Percentiles rank a stretch among this genome's conserved stretches.
phyloP scores from a whole-genome alignment of 92 coral and sea anemone species.

The Zoanthus sansibaricus region DNA sequence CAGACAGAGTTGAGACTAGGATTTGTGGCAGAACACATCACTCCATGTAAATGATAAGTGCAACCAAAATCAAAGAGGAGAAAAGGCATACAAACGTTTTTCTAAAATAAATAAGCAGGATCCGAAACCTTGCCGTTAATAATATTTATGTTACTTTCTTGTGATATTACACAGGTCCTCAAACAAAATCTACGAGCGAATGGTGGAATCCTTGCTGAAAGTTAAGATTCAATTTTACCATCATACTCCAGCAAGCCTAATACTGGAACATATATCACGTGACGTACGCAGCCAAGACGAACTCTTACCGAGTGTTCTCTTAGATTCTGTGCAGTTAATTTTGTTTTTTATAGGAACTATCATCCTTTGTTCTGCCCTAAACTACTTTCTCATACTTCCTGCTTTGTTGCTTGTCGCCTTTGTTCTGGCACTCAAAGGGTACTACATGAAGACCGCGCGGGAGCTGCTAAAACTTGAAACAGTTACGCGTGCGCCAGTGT shows the following conservation, averaged over 20 bases:
- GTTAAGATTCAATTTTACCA: constrained; percentile 75
- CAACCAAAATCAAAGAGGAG: too few species aligned
- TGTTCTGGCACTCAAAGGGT: constrained; percentile 68
- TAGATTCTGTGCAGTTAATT: constrained; percentile 71
- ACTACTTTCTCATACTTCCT: constrained; percentile 66
- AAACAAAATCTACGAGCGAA: constrained; percentile 64
- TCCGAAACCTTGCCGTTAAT: too few species aligned
- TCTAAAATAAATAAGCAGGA: too few species aligned
- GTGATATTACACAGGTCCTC: constrained; percentile 60
- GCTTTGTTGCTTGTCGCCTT: constrained; percentile 66
- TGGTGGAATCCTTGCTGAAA: constrained; percentile 69
- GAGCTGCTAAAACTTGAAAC: constrained; percentile 73
- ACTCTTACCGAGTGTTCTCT: constrained; percentile 79
- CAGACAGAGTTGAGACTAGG: too few species aligned
- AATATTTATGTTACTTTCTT: neutral
- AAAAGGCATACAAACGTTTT: too few species aligned
- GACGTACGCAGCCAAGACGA: constrained; percentile 83
- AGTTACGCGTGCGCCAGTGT: constrained; percentile 69
- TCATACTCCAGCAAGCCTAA: constrained; percentile 49
- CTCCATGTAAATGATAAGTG: too few species aligned
- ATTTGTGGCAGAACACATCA: too few species aligned
- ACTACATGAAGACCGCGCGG: constrained; percentile 78
- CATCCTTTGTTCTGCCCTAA: constrained; percentile 67
- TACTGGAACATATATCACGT: constrained; percentile 76
- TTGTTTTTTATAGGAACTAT: constrained; percentile 71